Conservation (phyloP, 2,888 invertebrate species). For the Nephrotoma appendiculata region DNA sequence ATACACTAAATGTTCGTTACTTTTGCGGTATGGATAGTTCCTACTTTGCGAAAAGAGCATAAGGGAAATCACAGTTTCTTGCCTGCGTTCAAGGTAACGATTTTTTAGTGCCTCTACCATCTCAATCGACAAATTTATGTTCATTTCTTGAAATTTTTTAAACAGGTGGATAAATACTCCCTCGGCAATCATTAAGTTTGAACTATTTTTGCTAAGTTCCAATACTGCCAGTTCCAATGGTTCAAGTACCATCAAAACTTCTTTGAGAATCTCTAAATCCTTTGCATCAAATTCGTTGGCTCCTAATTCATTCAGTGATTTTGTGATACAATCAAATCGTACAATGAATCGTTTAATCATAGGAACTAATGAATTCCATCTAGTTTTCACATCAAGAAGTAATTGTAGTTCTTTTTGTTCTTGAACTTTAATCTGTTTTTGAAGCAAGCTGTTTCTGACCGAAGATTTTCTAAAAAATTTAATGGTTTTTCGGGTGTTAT, state of each 20-base stretch:
- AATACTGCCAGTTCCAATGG: slow-evolving; percentile 6
- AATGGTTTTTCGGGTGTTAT: slow-evolving; percentile 7
- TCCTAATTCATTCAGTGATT: not conserved
- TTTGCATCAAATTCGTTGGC: not conserved
- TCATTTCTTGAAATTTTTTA: slow-evolving; percentile 11
- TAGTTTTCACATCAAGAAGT: slow-evolving; percentile 12
- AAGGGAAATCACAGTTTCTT: not conserved
- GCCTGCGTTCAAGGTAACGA: not conserved
- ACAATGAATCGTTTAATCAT: too few relatives aligned
- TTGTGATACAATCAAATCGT: not conserved
- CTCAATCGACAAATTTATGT: slow-evolving; percentile 9
- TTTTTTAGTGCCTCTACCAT: slow-evolving; percentile 4
- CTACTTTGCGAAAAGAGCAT: not conserved
- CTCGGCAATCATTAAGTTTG: slow-evolving; percentile 11
- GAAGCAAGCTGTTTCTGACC: slow-evolving; percentile 9
- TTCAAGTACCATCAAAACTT: not conserved
- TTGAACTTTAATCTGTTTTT: slow-evolving; percentile 7
- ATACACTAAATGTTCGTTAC: too few relatives aligned
- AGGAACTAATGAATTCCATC: too few relatives aligned
- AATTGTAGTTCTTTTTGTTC: slow-evolving; percentile 8
- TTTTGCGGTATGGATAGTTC: not conserved
- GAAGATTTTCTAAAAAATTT: slow-evolving; percentile 10
- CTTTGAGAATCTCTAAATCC: too few relatives aligned
- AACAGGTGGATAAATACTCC: slow-evolving; percentile 12
- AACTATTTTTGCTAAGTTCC: slow-evolving; percentile 5